Evolutionary conservation across 1,140 invertebrate genomes (phyloP).

Genomic region (Drosophila eugracilis): DNA sequence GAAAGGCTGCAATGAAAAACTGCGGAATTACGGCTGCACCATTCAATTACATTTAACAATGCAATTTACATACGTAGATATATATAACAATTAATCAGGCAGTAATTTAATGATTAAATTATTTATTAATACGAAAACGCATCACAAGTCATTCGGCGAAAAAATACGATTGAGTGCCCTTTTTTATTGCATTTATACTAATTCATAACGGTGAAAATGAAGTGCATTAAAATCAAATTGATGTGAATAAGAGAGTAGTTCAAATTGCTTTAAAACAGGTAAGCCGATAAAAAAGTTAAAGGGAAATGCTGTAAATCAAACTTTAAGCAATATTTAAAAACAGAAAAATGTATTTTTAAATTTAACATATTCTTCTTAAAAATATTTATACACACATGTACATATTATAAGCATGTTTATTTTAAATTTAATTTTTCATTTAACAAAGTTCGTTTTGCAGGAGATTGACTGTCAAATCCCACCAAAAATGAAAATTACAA

Average conservation of each 20-base stretch:
- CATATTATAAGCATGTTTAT: too few relatives aligned
- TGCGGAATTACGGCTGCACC: slow-evolving; percentile 6
- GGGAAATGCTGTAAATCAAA: background rate
- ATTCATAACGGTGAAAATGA: slow-evolving; percentile 6
- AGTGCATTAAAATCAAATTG: slow-evolving; percentile 19
- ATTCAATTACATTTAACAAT: slow-evolving; percentile 17
- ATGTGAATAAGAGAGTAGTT: slow-evolving; percentile 10
- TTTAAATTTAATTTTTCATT: too few relatives aligned
- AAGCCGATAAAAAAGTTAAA: background rate
- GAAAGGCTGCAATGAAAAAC: slow-evolving; percentile 19
- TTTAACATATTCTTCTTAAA: too few relatives aligned
- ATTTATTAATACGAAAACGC: slow-evolving; percentile 24
- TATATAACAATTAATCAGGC: slow-evolving; percentile 22
- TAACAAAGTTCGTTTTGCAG: background rate
- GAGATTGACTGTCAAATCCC: background rate
- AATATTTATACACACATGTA: background rate
- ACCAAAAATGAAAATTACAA: background rate
- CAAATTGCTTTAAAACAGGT: background rate
- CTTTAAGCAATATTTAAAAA: background rate
- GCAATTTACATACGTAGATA: slow-evolving; percentile 12
- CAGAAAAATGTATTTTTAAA: background rate
- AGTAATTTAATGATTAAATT: slow-evolving; percentile 31
- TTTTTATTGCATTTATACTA: background rate
- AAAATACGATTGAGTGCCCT: slow-evolving; percentile 35
- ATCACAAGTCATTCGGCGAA: slow-evolving; percentile 22